phyloP scores from a whole-genome alignment of 2,888 invertebrate species.

The Amphimallon solstitiale region DNA sequence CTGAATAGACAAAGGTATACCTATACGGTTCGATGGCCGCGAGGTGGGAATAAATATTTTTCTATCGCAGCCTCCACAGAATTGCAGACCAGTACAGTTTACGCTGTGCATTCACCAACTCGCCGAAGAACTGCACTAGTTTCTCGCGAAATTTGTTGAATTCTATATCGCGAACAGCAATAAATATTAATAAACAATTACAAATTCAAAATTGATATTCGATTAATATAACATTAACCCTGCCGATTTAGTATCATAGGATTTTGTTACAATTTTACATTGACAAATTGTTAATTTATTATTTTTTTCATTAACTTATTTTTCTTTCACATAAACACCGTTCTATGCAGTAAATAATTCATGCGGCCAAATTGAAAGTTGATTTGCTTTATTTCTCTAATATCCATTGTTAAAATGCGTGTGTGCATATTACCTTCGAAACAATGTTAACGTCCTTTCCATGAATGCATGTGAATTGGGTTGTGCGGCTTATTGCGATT shows the following conservation, averaged over 20 bases:
- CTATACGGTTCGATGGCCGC: constrained; percentile 58
- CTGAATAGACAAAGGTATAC: constrained; percentile 47
- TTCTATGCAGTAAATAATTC: neutral
- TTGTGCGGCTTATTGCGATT: constrained; percentile 16
- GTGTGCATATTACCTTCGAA: constrained; percentile 13
- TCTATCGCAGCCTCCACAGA: constrained; percentile 54
- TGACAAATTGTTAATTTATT: too few relatives aligned
- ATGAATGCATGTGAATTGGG: constrained; percentile 29
- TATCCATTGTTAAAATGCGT: constrained; percentile 35
- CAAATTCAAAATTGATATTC: neutral
- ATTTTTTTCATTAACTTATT: neutral
- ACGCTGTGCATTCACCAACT: constrained; percentile 50
- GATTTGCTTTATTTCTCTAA: constrained; percentile 10
- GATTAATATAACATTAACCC: neutral
- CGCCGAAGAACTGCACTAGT: constrained; percentile 48
- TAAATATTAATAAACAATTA: neutral
- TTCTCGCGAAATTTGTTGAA: constrained; percentile 7
- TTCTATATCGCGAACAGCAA: neutral
- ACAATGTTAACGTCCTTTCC: constrained; percentile 11
- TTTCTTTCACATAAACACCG: neutral
- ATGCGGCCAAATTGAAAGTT: constrained; percentile 14
- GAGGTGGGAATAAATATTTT: constrained; percentile 58
- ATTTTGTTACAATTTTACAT: too few relatives aligned
- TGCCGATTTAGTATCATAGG: too few relatives aligned
- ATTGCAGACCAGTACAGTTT: constrained; percentile 54